Base-by-base conservation (phyloP, 2,888 invertebrate genomes). In the Phytoseiulus persimilis region DNA sequence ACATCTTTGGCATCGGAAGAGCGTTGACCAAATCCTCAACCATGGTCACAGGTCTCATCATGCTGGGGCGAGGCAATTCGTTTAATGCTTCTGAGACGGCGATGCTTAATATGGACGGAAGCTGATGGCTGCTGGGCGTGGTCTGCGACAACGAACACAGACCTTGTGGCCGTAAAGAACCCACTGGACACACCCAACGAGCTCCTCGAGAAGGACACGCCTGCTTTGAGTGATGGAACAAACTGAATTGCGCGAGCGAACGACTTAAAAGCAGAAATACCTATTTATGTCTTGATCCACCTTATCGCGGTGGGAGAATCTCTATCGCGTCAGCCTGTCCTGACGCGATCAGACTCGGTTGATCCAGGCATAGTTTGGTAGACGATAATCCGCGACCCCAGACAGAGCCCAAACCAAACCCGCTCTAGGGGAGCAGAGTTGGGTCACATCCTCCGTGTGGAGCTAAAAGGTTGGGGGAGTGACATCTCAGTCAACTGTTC, bases 91-190 rank as follows among this genome's bases (percentile, higher is more conserved):
- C 65, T 65, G 65, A 65, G 65, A 65, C 65, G 65, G 65, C 18
- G 65, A 65, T 65, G 65, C 65, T 65, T 65, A 65, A 65, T 65
- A 65, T 65, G 65, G 65, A 65, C 65, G 65, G 65, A 65, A 65
- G 65, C 65, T 65, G 65, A 65, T 65, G 65, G 65, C 65, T 65
- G 65, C 65, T 65, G 65, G 65, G 65, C 65, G 65, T 65, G 65
- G 65, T 65, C 65, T 65, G 18, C 65, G 65, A 14, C 65, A 28
- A 28, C 28, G 65, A 65, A 65, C 65, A 65, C 65, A 65, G 14
- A 65, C 23, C 65, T 65, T 14, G 65, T 65, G 65, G 65, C 65
- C 65, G 65, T 65, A 65, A 65, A 65, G 65, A 65, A 65, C 65
- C 65, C 65, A 65, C 14, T 65, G 65, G 65, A 65, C 65, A 65